Evolutionary conservation across 2,797 vertebrate species (phyloP).

Genomic region (Philypnodon macrostomus): DNA sequence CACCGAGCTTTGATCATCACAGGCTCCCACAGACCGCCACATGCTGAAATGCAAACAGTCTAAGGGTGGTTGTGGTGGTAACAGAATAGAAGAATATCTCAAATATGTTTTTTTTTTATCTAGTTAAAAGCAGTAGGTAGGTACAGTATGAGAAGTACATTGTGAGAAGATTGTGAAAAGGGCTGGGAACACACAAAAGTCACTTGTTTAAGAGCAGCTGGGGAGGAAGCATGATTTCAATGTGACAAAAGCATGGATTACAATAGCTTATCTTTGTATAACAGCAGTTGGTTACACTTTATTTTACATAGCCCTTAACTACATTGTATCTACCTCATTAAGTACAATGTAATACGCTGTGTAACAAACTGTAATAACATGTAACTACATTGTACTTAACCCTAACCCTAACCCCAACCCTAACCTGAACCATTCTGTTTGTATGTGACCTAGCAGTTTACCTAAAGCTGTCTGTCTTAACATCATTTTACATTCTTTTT

Average conservation of each 20-base stretch:
- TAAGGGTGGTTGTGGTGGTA: slow-evolving; percentile 13
- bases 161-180: slow-evolving; percentile 18
- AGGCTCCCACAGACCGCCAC: not conserved
- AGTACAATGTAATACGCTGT: too few species aligned
- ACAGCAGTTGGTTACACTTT: too few species aligned
- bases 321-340: too few species aligned
- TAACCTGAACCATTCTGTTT: too few species aligned
- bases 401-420: too few species aligned
- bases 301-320: too few species aligned
- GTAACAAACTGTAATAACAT: too few species aligned
- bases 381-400: too few species aligned
- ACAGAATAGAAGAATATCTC: slow-evolving; percentile 10
- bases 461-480: too few species aligned
- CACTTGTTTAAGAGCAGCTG: slow-evolving; percentile 22
- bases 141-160: slow-evolving; percentile 3
- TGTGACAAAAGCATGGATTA: not conserved
- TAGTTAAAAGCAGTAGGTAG: slow-evolving; percentile 16
- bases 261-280: too few species aligned
- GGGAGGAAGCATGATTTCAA: not conserved
- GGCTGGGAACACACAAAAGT: slow-evolving; percentile 10
- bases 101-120: slow-evolving; percentile 41
- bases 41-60: slow-evolving; percentile 19
- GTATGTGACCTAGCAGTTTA: too few species aligned
- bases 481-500: too few species aligned
- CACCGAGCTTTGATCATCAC: slow-evolving; percentile 54